phyloP scores from a whole-genome alignment of 2,888 invertebrate species.

The Coleophora deauratella region DNA sequence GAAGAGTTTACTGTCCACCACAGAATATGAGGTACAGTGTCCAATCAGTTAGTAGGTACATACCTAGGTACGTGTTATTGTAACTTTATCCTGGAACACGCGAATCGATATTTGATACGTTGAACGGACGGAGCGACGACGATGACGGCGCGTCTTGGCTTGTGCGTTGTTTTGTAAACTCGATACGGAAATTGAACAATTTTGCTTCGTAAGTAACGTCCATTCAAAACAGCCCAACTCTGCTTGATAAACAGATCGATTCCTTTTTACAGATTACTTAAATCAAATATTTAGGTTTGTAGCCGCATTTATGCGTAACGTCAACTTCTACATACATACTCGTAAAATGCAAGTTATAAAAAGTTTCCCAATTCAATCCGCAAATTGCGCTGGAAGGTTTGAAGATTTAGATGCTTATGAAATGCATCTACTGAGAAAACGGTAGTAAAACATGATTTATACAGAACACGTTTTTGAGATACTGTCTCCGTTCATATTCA shows the following conservation, averaged over 20 bases:
- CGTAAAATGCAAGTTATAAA: too few species aligned
- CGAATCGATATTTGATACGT: constrained; percentile 51
- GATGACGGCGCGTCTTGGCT: constrained; percentile 17
- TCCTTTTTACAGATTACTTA: too few species aligned
- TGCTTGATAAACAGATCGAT: too few species aligned
- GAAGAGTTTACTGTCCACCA: neutral
- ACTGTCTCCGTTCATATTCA: constrained; percentile 39
- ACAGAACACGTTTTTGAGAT: constrained; percentile 5
- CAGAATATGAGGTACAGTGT: neutral
- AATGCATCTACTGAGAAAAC: neutral
- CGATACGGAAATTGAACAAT: constrained; percentile 14
- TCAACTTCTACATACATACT: too few species aligned
- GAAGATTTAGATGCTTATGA: constrained; percentile 1
- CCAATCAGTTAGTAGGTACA: neutral
- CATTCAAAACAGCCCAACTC: too few species aligned
- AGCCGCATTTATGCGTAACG: too few species aligned
- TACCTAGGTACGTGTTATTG: too few species aligned
- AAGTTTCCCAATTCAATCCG: too few species aligned
- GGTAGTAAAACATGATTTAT: constrained; percentile 12
- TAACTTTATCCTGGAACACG: constrained; percentile 52
- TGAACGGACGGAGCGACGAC: constrained; percentile 28
- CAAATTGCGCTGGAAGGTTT: neutral
- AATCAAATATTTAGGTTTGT: too few species aligned
- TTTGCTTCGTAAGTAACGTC: constrained; percentile 1
- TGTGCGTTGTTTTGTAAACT: constrained; percentile 25